Evolutionary conservation across 92 coral and sea anemone genomes (phyloP), one percentile per base, ranked within the genome.

Genomic region (Epizoanthus scotinus): DNA sequence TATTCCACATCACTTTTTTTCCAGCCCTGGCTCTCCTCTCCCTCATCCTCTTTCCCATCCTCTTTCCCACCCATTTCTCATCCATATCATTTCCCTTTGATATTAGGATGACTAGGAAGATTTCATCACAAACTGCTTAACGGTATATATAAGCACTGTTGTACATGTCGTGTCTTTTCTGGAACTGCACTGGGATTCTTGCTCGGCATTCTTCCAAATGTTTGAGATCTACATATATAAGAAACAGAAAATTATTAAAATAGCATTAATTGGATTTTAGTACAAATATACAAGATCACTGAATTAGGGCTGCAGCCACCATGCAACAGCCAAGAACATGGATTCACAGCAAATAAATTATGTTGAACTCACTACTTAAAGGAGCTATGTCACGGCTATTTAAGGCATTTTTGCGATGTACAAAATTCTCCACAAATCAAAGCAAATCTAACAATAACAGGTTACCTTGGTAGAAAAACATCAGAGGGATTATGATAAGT

Each of bases 111-210:
- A 19, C 14, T 34, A 6, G 40, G 40, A 34, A 34, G 5, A 34
- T 34, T 31, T 34, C 40, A 34, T 34, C 36, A 19, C 19, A 2
- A 28, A 28, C 71, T 27, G 34, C 36, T 59, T 34, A 75, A 31
- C 40, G 81, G 20, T 58, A 75, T 34, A 75, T 57, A 40, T 75
- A 75, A 15, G 81, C 66, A 59, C 81, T 75, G 57, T 87, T 86
- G 87, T 95, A 95, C 70, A 95, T 24, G 71, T 95, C 99, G 68
- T 83, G 78, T 80, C 99, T 87, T 66, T 91, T 95, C 77, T 95
- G 99, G 21, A 68, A 31, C 56, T 94, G 97, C 50, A 95, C 94
- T 9, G 99, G 99, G 58, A 95, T 78, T 71, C 91, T 97, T 19
- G 91, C 67, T 9, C 99, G 93, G 26, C 94, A 90, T 57, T 85